Conservation (phyloP, 1,140 invertebrate genomes). For the Drosophila prosaltans region DNA sequence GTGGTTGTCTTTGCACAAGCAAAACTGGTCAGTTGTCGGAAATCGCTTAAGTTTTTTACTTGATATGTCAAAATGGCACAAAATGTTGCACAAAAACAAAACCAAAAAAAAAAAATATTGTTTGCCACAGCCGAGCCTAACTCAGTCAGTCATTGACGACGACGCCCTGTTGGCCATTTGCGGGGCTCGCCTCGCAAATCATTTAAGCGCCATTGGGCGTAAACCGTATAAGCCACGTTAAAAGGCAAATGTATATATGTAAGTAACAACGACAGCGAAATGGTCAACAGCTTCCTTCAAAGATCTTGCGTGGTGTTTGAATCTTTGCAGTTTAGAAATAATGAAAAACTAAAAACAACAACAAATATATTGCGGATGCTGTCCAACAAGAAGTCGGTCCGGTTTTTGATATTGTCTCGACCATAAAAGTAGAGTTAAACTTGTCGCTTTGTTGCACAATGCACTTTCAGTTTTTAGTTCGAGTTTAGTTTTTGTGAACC, state of each 20-base stretch:
- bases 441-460: conserved; percentile 72
- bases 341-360: not conserved
- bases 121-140: conserved; percentile 31
- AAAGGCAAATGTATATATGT: conserved; percentile 6
- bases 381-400: conserved; percentile 73
- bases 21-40: conserved; percentile 75
- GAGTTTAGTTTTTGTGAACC: conserved; percentile 19
- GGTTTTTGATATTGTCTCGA: conserved; percentile 63
- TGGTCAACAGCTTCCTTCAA: conserved; percentile 70
- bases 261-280: conserved; percentile 37
- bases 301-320: conserved; percentile 41
- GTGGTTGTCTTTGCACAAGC: conserved; percentile 2
- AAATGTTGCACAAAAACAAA: conserved; percentile 47
- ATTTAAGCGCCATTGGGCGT: conserved; percentile 72
- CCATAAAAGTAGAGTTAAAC: conserved; percentile 69
- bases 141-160: conserved; percentile 26
- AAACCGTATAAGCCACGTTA: conserved; percentile 30
- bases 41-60: conserved; percentile 73
- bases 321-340: conserved; percentile 64
- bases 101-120: conserved; percentile 22
- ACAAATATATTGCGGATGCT: conserved; percentile 68
- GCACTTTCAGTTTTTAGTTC: conserved; percentile 47
- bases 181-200: conserved; percentile 62
- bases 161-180: conserved; percentile 68
- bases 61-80: conserved; percentile 80